These are phyloP conservation scores for Daphoenositta chrysoptera DNA, from an alignment of 2,113 vertebrate genomes.

Conservation along the genomic window DNA sequence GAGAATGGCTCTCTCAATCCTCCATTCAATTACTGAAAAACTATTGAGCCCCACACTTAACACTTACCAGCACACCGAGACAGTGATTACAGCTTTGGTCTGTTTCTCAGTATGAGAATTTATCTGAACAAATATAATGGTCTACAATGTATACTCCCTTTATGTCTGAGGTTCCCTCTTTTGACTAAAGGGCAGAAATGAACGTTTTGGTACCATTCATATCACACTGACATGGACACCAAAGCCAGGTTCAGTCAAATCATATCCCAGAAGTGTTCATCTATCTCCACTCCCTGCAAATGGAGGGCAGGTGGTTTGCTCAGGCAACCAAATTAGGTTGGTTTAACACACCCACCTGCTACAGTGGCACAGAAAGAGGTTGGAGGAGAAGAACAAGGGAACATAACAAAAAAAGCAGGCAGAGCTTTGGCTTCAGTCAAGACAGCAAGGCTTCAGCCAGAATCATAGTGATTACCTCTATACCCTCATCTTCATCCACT, in stretches of 20 bases:
- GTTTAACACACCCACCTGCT: neutral
- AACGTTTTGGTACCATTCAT: neutral
- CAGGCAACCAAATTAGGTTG: neutral
- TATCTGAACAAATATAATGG: neutral
- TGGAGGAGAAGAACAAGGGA: neutral
- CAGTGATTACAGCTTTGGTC: neutral
- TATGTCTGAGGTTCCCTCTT: neutral
- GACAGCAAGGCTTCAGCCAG: neutral
- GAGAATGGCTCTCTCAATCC: neutral
- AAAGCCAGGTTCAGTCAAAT: neutral
- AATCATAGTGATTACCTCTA: neutral
- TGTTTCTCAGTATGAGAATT: neutral
- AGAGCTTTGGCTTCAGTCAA: neutral
- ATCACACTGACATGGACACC: neutral
- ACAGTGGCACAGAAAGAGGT: neutral
- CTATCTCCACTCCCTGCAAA: neutral
- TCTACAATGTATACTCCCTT: neutral
- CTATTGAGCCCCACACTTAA: neutral
- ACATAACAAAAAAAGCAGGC: neutral
- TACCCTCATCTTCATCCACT: neutral
- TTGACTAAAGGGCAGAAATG: neutral
- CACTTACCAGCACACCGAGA: neutral
- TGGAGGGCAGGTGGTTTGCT: neutral
- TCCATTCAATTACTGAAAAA: neutral
- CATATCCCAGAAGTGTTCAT: neutral